Percentiles rank a stretch among this genome's conserved stretches.
Evolutionary conservation across 2,113 vertebrate species (phyloP).

Genomic region (Lagenorhynchus albirostris): DNA sequence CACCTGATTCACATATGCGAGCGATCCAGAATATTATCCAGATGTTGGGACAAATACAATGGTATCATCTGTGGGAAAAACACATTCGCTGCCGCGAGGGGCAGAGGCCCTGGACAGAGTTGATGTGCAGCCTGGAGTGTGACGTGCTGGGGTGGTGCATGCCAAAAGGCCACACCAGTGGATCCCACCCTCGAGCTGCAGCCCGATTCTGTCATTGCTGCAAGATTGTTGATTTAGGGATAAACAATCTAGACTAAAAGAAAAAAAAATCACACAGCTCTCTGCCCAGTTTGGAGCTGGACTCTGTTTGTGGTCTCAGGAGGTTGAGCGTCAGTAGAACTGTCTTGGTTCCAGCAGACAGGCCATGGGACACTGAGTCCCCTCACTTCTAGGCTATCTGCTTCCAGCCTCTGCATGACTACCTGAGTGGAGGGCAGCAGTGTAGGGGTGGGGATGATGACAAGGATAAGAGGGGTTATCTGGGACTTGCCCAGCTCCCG

Average conservation of each 20-base stretch:
- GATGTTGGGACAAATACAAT: slow-evolving; percentile 49
- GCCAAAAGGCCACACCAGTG: slow-evolving; percentile 34
- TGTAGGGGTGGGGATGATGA: neutral
- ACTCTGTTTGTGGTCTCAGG: neutral
- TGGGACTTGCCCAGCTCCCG: neutral
- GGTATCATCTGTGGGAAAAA: slow-evolving; percentile 53
- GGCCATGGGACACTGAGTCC: neutral
- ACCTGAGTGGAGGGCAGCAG: neutral
- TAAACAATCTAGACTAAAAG: slow-evolving; percentile 43
- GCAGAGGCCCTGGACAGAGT: neutral
- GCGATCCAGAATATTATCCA: slow-evolving; percentile 55
- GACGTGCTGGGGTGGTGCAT: neutral
- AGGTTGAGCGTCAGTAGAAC: neutral
- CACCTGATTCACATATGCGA: slow-evolving; percentile 47
- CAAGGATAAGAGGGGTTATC: neutral
- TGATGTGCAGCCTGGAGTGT: neutral
- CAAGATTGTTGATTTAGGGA: slow-evolving; percentile 24
- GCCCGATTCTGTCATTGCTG: neutral
- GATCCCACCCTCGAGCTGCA: slow-evolving; percentile 2
- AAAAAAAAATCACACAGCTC: neutral
- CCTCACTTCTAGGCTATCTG: neutral
- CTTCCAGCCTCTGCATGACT: neutral
- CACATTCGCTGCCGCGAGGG: slow-evolving; percentile 36
- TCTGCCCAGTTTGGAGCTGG: slow-evolving; percentile 43
- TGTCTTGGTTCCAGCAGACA: neutral